These are phyloP conservation scores for Drosophila burlai DNA, from an alignment of 1,140 invertebrate species.

Conservation along the genomic window DNA sequence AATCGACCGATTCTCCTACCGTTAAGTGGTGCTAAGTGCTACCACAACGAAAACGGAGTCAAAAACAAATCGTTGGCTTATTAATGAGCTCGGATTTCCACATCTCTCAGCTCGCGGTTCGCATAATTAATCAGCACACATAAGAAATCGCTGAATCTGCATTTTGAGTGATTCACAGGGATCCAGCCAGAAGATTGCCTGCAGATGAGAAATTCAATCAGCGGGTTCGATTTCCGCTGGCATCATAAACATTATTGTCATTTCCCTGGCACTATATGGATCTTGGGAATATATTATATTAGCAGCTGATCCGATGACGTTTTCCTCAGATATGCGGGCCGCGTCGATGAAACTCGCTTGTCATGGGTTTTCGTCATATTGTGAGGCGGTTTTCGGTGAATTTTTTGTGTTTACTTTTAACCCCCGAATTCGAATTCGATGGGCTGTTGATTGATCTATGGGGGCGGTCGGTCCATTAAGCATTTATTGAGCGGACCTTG, in stretches of 20 bases:
- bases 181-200: background rate
- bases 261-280: slow-evolving; percentile 7
- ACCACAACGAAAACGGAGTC: slow-evolving; percentile 33
- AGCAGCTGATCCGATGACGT: slow-evolving; percentile 66
- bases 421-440: slow-evolving; percentile 27
- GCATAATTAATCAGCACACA: slow-evolving; percentile 47
- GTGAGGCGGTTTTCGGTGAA: background rate
- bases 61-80: slow-evolving; percentile 36
- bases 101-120: slow-evolving; percentile 13
- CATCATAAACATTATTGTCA: slow-evolving; percentile 58
- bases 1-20: slow-evolving; percentile 63
- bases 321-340: slow-evolving; percentile 55
- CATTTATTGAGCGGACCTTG: slow-evolving; percentile 4
- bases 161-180: slow-evolving; percentile 28
- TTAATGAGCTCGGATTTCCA: slow-evolving; percentile 36
- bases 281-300: slow-evolving; percentile 39
- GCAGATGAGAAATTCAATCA: slow-evolving; percentile 28
- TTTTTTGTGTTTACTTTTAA: background rate
- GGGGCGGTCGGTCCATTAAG: slow-evolving; percentile 39
- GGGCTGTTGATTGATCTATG: slow-evolving; percentile 55
- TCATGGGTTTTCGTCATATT: slow-evolving; percentile 55
- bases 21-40: slow-evolving; percentile 71
- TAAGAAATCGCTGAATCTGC: slow-evolving; percentile 21
- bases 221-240: slow-evolving; percentile 56
- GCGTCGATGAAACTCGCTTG: slow-evolving; percentile 18